A percentile compares a stretch with the other conserved stretches of the same genome.
Conservation (phyloP, 2,797 vertebrate species). For the Pipistrellus nathusii region DNA sequence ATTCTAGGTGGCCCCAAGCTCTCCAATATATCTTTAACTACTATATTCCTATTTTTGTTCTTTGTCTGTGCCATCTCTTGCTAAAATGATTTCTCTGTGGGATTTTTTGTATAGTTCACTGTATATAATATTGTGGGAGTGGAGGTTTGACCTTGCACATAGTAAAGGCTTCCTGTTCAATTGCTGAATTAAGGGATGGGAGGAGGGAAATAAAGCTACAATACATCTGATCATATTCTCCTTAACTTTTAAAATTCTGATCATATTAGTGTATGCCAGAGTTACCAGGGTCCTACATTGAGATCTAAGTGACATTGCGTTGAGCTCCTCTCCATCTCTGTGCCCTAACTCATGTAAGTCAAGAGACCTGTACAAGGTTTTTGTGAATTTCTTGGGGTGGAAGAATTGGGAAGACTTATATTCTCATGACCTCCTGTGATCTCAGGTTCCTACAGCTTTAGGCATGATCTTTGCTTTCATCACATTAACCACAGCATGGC, state of each 20-base stretch:
- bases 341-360: not conserved
- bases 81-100: slow-evolving; percentile 41
- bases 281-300: not conserved
- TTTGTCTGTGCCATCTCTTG: not conserved
- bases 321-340: not conserved
- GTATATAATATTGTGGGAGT: not conserved
- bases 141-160: not conserved
- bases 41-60: not conserved
- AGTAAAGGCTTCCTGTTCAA: not conserved
- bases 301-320: not conserved
- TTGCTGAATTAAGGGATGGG: not conserved
- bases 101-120: not conserved
- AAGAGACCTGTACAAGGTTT: not conserved
- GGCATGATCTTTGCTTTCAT: not conserved
- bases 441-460: not conserved
- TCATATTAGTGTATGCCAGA: not conserved
- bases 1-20: not conserved
- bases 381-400: not conserved
- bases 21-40: not conserved
- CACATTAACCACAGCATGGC: not conserved
- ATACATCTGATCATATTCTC: slow-evolving; percentile 9
- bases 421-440: not conserved
- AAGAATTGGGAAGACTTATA: slow-evolving; percentile 8
- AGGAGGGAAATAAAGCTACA: not conserved
- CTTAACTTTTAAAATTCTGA: slow-evolving; percentile 9